These are phyloP conservation scores for Thalpophila matura DNA, from an alignment of 2,888 invertebrate species.

Conservation along the genomic window DNA sequence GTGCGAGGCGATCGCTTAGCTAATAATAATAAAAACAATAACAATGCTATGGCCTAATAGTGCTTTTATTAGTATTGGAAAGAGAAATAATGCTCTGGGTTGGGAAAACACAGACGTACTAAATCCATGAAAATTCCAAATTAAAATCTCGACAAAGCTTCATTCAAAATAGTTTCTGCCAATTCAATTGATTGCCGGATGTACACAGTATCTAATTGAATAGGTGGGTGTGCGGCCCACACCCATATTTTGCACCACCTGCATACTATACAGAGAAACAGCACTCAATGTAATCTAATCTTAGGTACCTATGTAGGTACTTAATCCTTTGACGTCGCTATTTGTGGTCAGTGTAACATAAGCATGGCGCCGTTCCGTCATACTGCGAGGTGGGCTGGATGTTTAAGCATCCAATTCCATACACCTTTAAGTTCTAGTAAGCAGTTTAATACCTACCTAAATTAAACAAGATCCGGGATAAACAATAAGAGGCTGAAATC, in stretches of 20 bases:
- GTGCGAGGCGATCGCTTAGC: too few species aligned
- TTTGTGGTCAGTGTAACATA: conserved; percentile 44
- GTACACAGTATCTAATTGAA: conserved; percentile 25
- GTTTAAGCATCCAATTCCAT: too few species aligned
- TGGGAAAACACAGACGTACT: too few species aligned
- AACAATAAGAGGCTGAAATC: neutral
- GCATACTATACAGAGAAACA: conserved; percentile 35
- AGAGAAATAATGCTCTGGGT: too few species aligned
- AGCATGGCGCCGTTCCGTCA: conserved; percentile 50
- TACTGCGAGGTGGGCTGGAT: conserved; percentile 25
- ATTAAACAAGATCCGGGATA: neutral
- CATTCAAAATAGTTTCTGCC: conserved; percentile 18
- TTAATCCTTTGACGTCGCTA: conserved; percentile 39
- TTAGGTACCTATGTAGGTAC: conserved; percentile 14
- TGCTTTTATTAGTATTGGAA: too few species aligned
- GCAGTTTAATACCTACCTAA: neutral
- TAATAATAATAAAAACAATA: neutral
- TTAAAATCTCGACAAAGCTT: neutral
- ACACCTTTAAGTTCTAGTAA: neutral
- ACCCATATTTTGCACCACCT: conserved; percentile 31
- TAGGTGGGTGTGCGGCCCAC: conserved; percentile 38
- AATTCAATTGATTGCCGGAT: conserved; percentile 27
- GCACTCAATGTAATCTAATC: conserved; percentile 43
- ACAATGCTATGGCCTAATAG: too few species aligned
- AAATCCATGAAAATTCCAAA: conserved; percentile 9